Evolutionary conservation across 2,888 invertebrate genomes (phyloP), one percentile per base, ranked within the genome.

Genomic region (Tortricodes alternella): DNA sequence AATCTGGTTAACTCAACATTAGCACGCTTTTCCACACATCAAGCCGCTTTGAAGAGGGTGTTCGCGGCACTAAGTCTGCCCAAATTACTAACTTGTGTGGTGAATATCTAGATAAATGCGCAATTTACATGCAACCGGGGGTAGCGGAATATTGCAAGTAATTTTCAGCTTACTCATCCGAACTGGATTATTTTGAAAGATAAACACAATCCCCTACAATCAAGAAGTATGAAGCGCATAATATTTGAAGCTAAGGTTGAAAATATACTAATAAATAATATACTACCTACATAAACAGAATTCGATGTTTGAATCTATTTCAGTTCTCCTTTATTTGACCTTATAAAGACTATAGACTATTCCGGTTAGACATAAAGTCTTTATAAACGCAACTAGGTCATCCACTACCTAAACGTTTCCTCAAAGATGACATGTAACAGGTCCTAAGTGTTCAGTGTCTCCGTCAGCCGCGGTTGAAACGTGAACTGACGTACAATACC

Each of bases 401-500:
- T 13, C 34, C 2, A 34, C 11, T 3, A 13, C 24, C 19, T 32
- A 19, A 46, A 38, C 16, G 43, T 41, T 43, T 34, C 41, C 19
- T 41, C 21, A 44, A 18, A 49, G 49, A 39, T 39, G 46, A 53
- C 18, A 53, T 41, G 44, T 59, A 58, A 62, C 62, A 67, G 74
- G 73, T 74, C 70, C 56, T 68, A 71, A 76, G 77, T 68, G 66
- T 71, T 67, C 73, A 61, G 66, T 74, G 73, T 77, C 62, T 56
- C 61, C 58, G 61, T 53, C 64, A 62, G 62, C 63, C 63, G 55
- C 76, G 73, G 74, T 73, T 73, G 79, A 78, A 80, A 68, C 3
- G 67, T 63, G 69, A 58, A 66, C 69, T 73, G 74, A 73, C 74
- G 64, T 60, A 83, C 83, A 84, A 83, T 76, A 62, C 66, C 53